phyloP scores from a whole-genome alignment of 2,888 invertebrate species.

The Yponomeuta malinellus region DNA sequence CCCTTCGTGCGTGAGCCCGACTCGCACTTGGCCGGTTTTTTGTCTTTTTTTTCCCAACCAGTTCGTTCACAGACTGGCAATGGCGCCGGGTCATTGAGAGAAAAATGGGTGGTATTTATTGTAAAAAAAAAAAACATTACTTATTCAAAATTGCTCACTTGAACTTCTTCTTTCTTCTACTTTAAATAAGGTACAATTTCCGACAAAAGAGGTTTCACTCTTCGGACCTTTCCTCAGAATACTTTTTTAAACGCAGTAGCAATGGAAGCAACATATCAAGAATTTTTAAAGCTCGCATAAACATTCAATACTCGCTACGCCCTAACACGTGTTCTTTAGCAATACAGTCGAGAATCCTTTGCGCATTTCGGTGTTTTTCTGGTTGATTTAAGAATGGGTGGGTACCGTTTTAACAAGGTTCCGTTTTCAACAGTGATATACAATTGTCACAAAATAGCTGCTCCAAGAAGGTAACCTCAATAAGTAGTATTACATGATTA shows the following conservation, averaged over 20 bases:
- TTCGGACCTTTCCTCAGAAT: slow-evolving; percentile 6
- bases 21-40: too few species aligned
- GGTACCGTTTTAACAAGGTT: slow-evolving; percentile 36
- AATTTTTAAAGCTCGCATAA: slow-evolving; percentile 32
- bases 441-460: neutral
- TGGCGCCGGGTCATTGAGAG: slow-evolving; percentile 55
- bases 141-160: slow-evolving; percentile 24
- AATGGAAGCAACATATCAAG: slow-evolving; percentile 35
- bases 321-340: slow-evolving; percentile 23
- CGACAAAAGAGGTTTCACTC: neutral
- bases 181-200: neutral
- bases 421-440: neutral
- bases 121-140: slow-evolving; percentile 31
- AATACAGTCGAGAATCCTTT: slow-evolving; percentile 28
- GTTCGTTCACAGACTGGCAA: slow-evolving; percentile 29
- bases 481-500: too few species aligned
- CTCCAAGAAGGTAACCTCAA: neutral
- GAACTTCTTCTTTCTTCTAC: slow-evolving; percentile 17
- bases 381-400: slow-evolving; percentile 22
- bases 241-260: slow-evolving; percentile 6
- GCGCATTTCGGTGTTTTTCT: slow-evolving; percentile 21
- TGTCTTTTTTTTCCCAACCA: slow-evolving; percentile 15
- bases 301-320: slow-evolving; percentile 36
- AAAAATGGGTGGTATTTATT: slow-evolving; percentile 37
- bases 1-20: too few species aligned